These are phyloP conservation scores for Vidua chalybeata DNA, from an alignment of 2,113 vertebrate species.

Conservation along the genomic window DNA sequence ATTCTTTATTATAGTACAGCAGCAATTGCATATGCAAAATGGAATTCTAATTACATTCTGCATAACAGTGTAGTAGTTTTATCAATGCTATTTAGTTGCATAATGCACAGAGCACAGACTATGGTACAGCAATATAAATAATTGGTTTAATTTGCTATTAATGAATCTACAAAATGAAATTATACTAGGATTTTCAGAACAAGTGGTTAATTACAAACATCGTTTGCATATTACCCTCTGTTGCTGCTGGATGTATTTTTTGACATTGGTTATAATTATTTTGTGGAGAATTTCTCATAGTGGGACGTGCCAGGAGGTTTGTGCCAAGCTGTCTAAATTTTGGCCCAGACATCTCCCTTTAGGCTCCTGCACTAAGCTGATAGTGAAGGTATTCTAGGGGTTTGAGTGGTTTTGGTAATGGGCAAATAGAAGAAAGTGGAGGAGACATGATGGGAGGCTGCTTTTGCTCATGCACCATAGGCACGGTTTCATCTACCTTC, in stretches of 20 bases:
- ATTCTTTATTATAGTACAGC: slow-evolving; percentile 63
- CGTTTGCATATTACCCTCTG: slow-evolving; percentile 8
- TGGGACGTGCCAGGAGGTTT: not conserved
- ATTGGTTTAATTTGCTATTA: slow-evolving; percentile 58
- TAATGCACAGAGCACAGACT: slow-evolving; percentile 38
- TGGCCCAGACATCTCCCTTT: not conserved
- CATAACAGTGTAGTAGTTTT: slow-evolving; percentile 52
- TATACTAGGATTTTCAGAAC: slow-evolving; percentile 36
- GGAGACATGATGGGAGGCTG: not conserved
- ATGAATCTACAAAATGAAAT: slow-evolving; percentile 36
- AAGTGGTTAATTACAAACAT: slow-evolving; percentile 38
- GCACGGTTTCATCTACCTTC: not conserved
- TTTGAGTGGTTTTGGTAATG: not conserved
- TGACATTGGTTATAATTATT: not conserved
- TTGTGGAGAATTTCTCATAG: not conserved
- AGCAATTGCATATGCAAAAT: slow-evolving; percentile 63
- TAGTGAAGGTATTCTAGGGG: not conserved
- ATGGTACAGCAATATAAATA: slow-evolving; percentile 57
- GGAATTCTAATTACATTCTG: slow-evolving; percentile 70
- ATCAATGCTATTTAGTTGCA: slow-evolving; percentile 54
- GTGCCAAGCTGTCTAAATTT: not conserved
- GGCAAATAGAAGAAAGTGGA: not conserved
- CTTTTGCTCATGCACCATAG: not conserved
- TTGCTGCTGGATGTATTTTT: slow-evolving; percentile 14
- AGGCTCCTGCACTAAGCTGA: not conserved